These are phyloP conservation scores for Lucinisca nassula DNA, from an alignment of 2,888 invertebrate species.

Conservation along the genomic window DNA sequence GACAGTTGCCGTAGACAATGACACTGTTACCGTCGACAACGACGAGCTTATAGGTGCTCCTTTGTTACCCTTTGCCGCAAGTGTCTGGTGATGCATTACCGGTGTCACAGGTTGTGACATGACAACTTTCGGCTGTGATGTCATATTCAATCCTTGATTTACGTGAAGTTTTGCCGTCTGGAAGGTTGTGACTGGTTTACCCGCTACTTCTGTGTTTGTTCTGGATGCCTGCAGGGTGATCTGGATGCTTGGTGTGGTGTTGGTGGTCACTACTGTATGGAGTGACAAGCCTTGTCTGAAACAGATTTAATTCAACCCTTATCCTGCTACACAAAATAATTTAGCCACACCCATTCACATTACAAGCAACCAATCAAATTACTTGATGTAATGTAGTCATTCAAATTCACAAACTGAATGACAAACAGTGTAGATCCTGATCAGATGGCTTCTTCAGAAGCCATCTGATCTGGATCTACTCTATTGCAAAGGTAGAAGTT, in stretches of 20 bases:
- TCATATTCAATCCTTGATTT: constrained; percentile 60
- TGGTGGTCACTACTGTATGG: constrained; percentile 51
- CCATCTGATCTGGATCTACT: too few relatives aligned
- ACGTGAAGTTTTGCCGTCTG: constrained; percentile 55
- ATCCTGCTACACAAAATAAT: too few relatives aligned
- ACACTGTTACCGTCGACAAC: constrained; percentile 64
- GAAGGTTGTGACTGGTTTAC: constrained; percentile 58
- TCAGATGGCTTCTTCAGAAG: too few relatives aligned
- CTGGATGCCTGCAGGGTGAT: constrained; percentile 72
- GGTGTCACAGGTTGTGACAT: constrained; percentile 59
- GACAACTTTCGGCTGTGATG: constrained; percentile 56
- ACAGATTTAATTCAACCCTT: too few relatives aligned
- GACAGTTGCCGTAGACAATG: constrained; percentile 66
- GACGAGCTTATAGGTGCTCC: constrained; percentile 45
- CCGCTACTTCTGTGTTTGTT: constrained; percentile 28
- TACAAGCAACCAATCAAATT: too few relatives aligned
- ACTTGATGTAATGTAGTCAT: too few relatives aligned
- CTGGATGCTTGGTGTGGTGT: constrained; percentile 72
- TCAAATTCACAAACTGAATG: too few relatives aligned
- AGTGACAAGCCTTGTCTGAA: constrained; percentile 59
- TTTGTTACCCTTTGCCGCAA: constrained; percentile 66
- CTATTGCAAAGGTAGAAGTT: too few relatives aligned
- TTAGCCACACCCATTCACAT: too few relatives aligned
- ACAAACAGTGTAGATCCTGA: too few relatives aligned
- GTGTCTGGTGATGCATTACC: constrained; percentile 58